Base-by-base conservation (phyloP, 1,140 invertebrate genomes). In the Chrysomallon squamiferum region DNA sequence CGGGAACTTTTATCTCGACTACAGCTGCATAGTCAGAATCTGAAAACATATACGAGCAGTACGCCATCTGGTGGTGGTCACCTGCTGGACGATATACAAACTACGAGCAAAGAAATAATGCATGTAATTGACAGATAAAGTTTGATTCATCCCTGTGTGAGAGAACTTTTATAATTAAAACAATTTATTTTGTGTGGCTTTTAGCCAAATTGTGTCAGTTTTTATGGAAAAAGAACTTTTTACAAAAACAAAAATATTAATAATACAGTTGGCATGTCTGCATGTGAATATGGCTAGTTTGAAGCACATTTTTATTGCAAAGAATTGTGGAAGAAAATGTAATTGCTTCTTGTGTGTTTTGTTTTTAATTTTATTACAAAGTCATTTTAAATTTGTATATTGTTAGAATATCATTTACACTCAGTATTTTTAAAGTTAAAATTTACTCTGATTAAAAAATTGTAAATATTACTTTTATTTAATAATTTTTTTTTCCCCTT, bases 1-100 rank as follows among this genome's bases (percentile, higher is more conserved):
- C 90, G 93, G 11, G 94, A 96, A 80, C 86, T 96, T 60, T 89
- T 96, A 3, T 90, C 91, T 0, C 87, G 91, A 9, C 87, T 97
- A 27, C 94, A 96, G 79, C 88, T 88, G 2, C 92, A 95, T 80
- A 92, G 92, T 25, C 88, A 92, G 68, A 89, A 90, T 73, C 77
- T 95, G 61, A 88, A 92, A 50, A 90, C 90, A 2, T 81, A 79
- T 60, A 77, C 91, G 5, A 91, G 91, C 56, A 89, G 89, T 62
- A 78, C 81, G 30, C 76, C 81, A 29, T 75, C 59, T 84, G 90
- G 75, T 90, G 93, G 85, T 72, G 75, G 71, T 86, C 90, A 68
- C 73, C 70, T 83, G 11, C 69, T 79, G 84, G 88, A 87, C 69
- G 92, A 94, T 74, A 88, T 94, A 69, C 91, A 92, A 60, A 91